Percentiles rank a stretch among this genome's conserved stretches.
Evolutionary conservation across 2,113 vertebrate species (phyloP).

Genomic region (Cairina moschata): DNA sequence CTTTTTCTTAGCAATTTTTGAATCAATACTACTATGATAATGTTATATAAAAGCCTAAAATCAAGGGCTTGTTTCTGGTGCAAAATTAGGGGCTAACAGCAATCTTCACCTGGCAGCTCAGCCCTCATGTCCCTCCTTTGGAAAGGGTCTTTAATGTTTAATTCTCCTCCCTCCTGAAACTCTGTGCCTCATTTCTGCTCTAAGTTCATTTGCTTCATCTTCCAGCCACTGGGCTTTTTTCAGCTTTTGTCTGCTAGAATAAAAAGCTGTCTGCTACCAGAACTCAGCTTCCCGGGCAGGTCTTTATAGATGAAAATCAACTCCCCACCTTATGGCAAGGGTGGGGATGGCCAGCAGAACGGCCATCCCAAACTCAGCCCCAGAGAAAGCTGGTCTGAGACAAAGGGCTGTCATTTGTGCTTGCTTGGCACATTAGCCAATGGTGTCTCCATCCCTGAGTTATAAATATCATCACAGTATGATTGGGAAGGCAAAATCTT

Average conservation of each 20-base stretch:
- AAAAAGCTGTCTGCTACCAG: background rate
- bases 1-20: background rate
- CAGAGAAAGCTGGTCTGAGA: background rate
- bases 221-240: background rate
- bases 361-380: background rate
- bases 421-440: background rate
- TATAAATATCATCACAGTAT: background rate
- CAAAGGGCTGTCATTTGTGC: background rate
- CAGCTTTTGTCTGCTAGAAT: conserved; percentile 11
- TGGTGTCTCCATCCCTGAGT: background rate
- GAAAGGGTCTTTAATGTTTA: background rate
- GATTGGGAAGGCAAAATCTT: background rate
- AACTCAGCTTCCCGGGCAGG: background rate
- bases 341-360: background rate
- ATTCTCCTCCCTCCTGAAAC: background rate
- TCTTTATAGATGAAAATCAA: conserved; percentile 26
- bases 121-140: background rate
- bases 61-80: background rate
- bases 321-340: background rate
- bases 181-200: background rate
- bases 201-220: background rate
- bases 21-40: background rate
- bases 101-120: background rate
- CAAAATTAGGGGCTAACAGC: background rate
- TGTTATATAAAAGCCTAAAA: background rate